Conservation (phyloP, 2,797 vertebrate genomes). For the Lepilemur septentrionalis region DNA sequence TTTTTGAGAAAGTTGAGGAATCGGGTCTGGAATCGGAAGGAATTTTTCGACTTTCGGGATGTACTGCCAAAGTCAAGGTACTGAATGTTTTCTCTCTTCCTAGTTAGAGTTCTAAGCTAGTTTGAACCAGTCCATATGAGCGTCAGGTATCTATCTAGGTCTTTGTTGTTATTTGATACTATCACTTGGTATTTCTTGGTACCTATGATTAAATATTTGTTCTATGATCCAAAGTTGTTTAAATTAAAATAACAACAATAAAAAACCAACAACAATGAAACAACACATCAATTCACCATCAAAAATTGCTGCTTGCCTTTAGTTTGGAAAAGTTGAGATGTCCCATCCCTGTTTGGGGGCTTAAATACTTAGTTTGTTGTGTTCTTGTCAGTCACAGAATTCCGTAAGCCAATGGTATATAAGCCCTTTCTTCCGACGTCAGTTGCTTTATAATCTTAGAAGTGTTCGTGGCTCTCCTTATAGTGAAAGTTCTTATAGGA, state of each 20-base stretch:
- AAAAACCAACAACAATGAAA: background rate
- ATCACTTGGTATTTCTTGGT: background rate
- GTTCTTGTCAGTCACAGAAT: background rate
- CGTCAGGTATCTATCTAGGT: rapidly evolving
- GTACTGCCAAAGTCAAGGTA: slow-evolving; percentile 96
- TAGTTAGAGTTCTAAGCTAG: background rate
- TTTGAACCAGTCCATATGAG: background rate
- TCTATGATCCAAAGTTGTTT: background rate
- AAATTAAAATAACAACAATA: background rate
- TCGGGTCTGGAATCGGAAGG: slow-evolving; percentile 95
- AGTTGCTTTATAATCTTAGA: background rate
- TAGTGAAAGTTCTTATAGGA: background rate
- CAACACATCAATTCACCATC: background rate
- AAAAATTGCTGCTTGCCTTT: background rate
- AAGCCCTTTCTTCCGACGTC: background rate
- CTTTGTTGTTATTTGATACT: background rate
- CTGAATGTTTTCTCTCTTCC: background rate
- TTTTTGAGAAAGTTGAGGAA: slow-evolving; percentile 94
- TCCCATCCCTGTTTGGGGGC: background rate
- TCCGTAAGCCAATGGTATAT: background rate
- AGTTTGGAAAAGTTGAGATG: background rate
- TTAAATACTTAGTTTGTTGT: background rate
- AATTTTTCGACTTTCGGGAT: slow-evolving; percentile 95
- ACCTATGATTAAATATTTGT: background rate
- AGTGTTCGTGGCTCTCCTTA: background rate